Base-by-base conservation (phyloP, 2,797 vertebrate species). In the Lycodopsis pacificus region DNA sequence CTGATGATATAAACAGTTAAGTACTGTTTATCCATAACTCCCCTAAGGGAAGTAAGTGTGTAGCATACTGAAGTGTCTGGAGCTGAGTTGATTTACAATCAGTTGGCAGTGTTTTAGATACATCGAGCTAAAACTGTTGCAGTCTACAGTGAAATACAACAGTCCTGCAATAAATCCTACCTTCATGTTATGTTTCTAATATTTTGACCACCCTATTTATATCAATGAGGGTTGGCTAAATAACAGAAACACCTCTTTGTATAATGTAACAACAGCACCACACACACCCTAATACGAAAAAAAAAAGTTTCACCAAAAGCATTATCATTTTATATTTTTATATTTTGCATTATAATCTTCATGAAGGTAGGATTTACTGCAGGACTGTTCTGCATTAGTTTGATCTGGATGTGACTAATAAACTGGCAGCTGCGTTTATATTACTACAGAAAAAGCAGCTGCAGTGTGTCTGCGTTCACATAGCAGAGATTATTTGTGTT, bases 1-100 rank as follows among this genome's bases (percentile, higher is more conserved):
- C 78, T 84, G 73, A 65, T 81, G 63, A 59, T 22, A 76, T 59
- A 68, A 82, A 79, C 65, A 65, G 0, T 56, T 44, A 38, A 68
- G 44, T 25, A 56, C 3, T 34, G 22, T 71, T 80, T 42, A 67
- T 65, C 14, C 32, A 62, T 25, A 77, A 64, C 42, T 10, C 20
- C 32, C 34, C 13, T 5, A 58, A 34, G 68, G 42, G 7, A 54
- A 53, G 10, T 40, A 36, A 30, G 46, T 70, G 36, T 54, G 51
- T 8, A 19, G 46, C 30, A 67, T 32, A 51, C 32, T 76, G 5
- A 68, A 42, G 34, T 7, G 58, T 51, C 0, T 66, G 61, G 0
- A 69, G 27, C 57, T 30, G 0, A 40, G 12, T 4, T 49, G 51
- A 78, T 72, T 79, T 64, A 30, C 46, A 77, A 42, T 56, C 10